Conservation (phyloP, 2,888 invertebrate species). For the Meandrusa payeni region DNA sequence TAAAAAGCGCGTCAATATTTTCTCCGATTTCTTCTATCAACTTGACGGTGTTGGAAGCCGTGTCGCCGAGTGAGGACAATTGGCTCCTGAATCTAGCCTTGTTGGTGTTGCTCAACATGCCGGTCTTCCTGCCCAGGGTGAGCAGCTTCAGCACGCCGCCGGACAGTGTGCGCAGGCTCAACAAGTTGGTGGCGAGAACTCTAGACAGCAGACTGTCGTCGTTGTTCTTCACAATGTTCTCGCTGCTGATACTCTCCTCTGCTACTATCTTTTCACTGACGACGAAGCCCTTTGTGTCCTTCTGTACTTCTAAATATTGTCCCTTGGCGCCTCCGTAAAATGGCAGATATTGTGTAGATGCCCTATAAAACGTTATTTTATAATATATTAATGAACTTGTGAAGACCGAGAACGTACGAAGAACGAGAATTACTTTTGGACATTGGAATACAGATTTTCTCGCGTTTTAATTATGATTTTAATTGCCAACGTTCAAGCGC, state of each 20-base stretch:
- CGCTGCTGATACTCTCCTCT: conserved; percentile 65
- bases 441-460: no score
- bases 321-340: conserved; percentile 88
- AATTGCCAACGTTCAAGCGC: no score
- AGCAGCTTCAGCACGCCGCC: conserved; percentile 81
- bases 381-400: no score
- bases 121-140: conserved; percentile 81
- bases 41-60: conserved; percentile 80
- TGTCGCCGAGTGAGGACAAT: conserved; percentile 76
- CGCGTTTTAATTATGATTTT: no score
- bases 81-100: conserved; percentile 80
- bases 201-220: conserved; percentile 63
- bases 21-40: conserved; percentile 77
- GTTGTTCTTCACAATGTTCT: conserved; percentile 58
- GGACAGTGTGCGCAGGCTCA: conserved; percentile 80
- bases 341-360: conserved; percentile 71
- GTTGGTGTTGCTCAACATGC: conserved; percentile 75
- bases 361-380: conserved; percentile 38
- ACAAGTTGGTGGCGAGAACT: conserved; percentile 77
- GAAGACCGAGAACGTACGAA: no score
- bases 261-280: conserved; percentile 72
- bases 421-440: no score
- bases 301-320: conserved; percentile 82
- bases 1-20: conserved; percentile 68
- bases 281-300: conserved; percentile 72